Conservation (phyloP, 2,797 vertebrate genomes). For the Acipenser transmontanus region DNA sequence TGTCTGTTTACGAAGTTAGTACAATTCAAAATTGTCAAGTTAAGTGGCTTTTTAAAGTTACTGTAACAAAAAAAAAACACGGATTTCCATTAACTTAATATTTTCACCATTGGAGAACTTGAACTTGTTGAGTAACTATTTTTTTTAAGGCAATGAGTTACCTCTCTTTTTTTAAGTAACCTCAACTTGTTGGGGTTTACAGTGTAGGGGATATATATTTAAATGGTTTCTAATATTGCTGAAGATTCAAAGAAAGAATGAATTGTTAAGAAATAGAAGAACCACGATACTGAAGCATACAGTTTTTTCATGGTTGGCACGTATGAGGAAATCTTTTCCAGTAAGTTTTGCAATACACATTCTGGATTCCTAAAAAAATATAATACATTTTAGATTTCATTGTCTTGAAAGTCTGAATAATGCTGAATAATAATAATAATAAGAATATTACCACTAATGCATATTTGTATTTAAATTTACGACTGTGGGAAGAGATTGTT, state of each 20-base stretch:
- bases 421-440: background rate
- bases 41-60: too few species aligned
- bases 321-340: conserved; percentile 93
- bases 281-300: conserved; percentile 65
- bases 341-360: conserved; percentile 83
- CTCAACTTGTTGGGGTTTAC: too few species aligned
- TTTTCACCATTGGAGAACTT: too few species aligned
- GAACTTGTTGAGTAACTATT: too few species aligned
- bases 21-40: too few species aligned
- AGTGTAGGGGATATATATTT: conserved; percentile 49
- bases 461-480: conserved; percentile 87
- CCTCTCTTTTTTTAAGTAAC: too few species aligned
- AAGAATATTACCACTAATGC: conserved; percentile 77
- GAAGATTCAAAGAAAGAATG: conserved; percentile 49
- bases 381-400: conserved; percentile 20
- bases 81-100: too few species aligned
- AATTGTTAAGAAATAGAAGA: too few species aligned
- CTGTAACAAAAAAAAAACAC: conserved; percentile 24
- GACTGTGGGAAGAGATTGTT: conserved; percentile 51
- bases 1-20: too few species aligned
- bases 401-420: too few species aligned
- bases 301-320: conserved; percentile 77
- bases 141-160: too few species aligned
- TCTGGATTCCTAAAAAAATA: conserved; percentile 81
- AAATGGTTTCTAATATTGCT: conserved; percentile 60